Percentiles rank a stretch among this genome's conserved stretches.
phyloP scores from a whole-genome alignment of 2,113 vertebrate species.

The Chaetorhynchus papuensis region DNA sequence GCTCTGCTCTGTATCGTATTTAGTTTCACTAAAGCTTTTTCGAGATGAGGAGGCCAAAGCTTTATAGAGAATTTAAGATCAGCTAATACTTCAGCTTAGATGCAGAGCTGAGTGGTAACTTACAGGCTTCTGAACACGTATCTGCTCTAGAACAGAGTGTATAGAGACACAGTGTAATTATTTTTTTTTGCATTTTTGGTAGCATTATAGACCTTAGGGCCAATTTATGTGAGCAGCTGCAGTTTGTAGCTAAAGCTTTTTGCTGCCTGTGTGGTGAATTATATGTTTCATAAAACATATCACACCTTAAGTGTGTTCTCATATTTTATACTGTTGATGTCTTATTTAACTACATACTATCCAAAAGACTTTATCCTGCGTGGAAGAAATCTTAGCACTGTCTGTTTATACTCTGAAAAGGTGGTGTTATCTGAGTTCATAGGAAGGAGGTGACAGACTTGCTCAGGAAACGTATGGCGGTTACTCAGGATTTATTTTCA shows the following conservation, averaged over 20 bases:
- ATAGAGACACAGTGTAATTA: background rate
- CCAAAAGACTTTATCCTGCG: background rate
- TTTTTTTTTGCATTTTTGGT: background rate
- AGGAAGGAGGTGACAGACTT: background rate
- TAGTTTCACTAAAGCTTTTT: background rate
- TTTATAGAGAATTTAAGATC: background rate
- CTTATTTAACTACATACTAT: background rate
- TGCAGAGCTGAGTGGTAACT: background rate
- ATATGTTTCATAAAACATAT: background rate
- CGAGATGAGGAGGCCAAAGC: background rate
- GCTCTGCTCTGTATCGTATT: background rate
- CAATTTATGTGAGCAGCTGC: background rate
- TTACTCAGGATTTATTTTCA: background rate
- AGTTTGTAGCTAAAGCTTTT: background rate
- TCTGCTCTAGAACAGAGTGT: background rate
- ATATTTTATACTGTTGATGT: background rate
- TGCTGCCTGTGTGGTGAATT: background rate
- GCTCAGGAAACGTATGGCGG: accelerated
- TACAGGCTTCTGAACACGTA: background rate
- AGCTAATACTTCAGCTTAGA: background rate
- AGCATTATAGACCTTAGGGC: background rate
- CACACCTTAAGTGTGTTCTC: background rate
- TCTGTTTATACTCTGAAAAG: background rate
- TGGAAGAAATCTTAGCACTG: background rate
- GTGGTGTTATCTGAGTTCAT: background rate